These are phyloP conservation scores for Caenorhabditis briggsae DNA, from an alignment of 1,140 invertebrate genomes.

Conservation along the genomic window DNA sequence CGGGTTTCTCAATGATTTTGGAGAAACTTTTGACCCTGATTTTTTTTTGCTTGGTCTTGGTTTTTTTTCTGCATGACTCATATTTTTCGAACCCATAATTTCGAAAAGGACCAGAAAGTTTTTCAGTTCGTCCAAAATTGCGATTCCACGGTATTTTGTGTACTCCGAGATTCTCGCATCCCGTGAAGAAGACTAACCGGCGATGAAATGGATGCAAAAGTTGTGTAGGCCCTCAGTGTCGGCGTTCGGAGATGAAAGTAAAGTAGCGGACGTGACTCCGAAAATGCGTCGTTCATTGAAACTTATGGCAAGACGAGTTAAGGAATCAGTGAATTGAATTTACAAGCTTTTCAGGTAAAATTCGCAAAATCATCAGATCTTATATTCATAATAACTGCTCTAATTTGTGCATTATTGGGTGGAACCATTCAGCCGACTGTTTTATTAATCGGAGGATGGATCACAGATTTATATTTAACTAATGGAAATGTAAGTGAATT, in stretches of 20 bases:
- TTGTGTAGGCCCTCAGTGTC: conserved; percentile 15
- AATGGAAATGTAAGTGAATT: conserved; percentile 22
- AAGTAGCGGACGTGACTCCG: conserved; percentile 50
- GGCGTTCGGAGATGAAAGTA: conserved; percentile 49
- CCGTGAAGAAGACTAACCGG: conserved; percentile 11
- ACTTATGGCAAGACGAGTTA: not conserved
- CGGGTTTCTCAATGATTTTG: no score
- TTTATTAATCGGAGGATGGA: conserved; percentile 25
- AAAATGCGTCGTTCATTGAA: conserved; percentile 34
- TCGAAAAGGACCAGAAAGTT: no score
- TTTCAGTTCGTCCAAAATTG: conserved; percentile 46
- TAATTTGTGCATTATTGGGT: conserved; percentile 49
- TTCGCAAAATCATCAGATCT: conserved; percentile 45
- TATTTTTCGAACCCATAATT: no score
- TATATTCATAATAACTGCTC: conserved; percentile 45
- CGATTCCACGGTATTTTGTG: conserved; percentile 41
- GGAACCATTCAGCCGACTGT: conserved; percentile 24
- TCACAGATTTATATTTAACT: conserved; percentile 43
- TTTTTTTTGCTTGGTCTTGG: not conserved
- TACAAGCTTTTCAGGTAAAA: not conserved
- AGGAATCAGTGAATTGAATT: not conserved
- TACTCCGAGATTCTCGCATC: conserved; percentile 41
- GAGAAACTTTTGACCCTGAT: not conserved
- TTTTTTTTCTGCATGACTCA: not conserved
- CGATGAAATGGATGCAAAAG: conserved; percentile 46